A percentile compares a stretch with the other conserved stretches of the same genome.
phyloP scores from a whole-genome alignment of 1,140 invertebrate genomes.

The Saccostrea glomerata region DNA sequence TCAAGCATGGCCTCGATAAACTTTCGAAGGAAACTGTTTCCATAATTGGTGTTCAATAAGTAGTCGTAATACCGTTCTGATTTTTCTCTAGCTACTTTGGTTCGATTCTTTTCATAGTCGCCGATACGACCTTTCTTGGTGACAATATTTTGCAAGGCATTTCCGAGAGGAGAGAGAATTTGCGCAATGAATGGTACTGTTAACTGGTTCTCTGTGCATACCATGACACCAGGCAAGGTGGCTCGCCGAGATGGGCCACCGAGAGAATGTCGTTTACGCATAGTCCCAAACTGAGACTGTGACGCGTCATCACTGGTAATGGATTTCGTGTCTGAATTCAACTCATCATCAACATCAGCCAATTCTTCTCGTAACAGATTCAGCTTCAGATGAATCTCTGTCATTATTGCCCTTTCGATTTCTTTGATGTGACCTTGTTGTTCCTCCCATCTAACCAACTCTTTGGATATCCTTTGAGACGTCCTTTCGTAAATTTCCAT shows the following conservation, averaged over 20 bases:
- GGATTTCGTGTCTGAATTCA: not conserved
- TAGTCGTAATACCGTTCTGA: constrained; percentile 45
- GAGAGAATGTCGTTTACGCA: not conserved
- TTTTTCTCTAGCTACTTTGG: constrained; percentile 41
- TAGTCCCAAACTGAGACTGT: not conserved
- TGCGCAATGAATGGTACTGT: not conserved
- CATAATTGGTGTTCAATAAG: constrained; percentile 9
- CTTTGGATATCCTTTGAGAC: constrained; percentile 30
- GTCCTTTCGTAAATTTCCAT: constrained; percentile 39
- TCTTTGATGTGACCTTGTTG: constrained; percentile 29
- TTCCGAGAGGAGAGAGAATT: constrained; percentile 13
- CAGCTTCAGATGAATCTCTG: constrained; percentile 36
- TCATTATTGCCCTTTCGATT: constrained; percentile 18
- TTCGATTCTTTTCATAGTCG: constrained; percentile 14
- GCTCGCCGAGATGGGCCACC: not conserved
- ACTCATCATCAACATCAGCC: constrained; percentile 38
- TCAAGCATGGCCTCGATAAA: constrained; percentile 55
- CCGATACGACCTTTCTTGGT: not conserved
- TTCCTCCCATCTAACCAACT: constrained; percentile 53
- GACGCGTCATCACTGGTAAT: not conserved
- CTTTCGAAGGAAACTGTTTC: constrained; percentile 44
- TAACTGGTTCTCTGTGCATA: not conserved
- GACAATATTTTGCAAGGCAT: not conserved
- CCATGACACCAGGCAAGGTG: not conserved
- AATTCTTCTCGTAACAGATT: constrained; percentile 27